Evolutionary conservation across 2,888 invertebrate genomes (phyloP), one percentile per base, ranked within the genome.

Genomic region (Aporophyla nigra): DNA sequence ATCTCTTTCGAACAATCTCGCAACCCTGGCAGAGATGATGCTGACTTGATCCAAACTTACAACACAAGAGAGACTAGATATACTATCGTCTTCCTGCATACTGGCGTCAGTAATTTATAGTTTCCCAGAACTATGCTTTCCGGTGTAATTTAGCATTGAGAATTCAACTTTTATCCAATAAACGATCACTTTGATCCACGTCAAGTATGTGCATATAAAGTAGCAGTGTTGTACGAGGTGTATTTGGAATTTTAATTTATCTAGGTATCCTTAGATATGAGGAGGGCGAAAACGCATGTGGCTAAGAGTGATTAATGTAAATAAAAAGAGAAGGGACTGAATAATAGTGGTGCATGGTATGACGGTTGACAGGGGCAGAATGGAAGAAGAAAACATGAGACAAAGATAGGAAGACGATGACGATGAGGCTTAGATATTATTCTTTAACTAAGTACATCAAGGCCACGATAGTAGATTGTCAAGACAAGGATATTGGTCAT

Each of bases 121-220:
- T 43, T 87, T 76, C 78, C 49, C 58, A 83, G 68, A 73, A 85
- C 69, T 70, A 56, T 65, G 77, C 61, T 74, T 80, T 79, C 74
- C 72, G 27, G 46, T 72, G 72, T 58, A 59, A 62, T 76, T 76
- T 61, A 68, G 24, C 46, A 59, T 72, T 72, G 65, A 63, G 63
- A 71, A 80, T 80, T 58, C 56, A 67, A 74, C 68, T 63, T 68
- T 46, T 51, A 73, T 72, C 62, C 70, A 75, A 73, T 83, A 76
- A 80, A 76, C 56, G 70, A 72, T 63, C 53, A 80, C 49, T 84
- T 80, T 70, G 71, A 72, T 80, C 80, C 53, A 79, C 56, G 82
- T 69, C 27, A 76, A 75, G 56, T 71, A 69, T 80, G 63, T 71
- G 56, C 71, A 80, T 67, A 70, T 68, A 58, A 61, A 82, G 59